phyloP scores from a whole-genome alignment of 1,140 invertebrate species.

The Himalopsyche phryganea region DNA sequence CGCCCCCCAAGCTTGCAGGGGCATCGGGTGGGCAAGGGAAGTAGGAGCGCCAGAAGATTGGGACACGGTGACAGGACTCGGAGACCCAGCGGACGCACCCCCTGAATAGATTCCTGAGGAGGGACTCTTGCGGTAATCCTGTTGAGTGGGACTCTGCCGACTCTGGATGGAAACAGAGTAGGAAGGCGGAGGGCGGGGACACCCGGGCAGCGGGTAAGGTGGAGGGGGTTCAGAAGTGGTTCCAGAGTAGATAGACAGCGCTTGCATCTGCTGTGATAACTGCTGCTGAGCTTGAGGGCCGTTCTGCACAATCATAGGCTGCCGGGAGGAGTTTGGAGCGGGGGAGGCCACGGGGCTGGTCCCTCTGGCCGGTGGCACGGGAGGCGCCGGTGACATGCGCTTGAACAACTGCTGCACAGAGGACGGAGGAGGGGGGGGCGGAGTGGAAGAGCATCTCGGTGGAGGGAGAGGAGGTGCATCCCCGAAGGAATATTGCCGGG shows the following conservation, averaged over 20 bases:
- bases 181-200: conserved; percentile 78
- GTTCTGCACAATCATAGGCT: conserved; percentile 78
- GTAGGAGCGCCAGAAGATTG: conserved; percentile 57
- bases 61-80: conserved; percentile 73
- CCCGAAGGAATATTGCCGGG: conserved; percentile 63
- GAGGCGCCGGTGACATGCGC: conserved; percentile 75
- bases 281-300: conserved; percentile 80
- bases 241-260: conserved; percentile 68
- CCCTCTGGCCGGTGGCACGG: conserved; percentile 61
- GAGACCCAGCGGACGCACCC: conserved; percentile 73
- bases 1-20: conserved; percentile 72
- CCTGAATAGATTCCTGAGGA: conserved; percentile 79
- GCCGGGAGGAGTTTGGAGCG: conserved; percentile 50
- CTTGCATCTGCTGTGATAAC: conserved; percentile 81
- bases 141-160: conserved; percentile 77
- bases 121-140: conserved; percentile 73
- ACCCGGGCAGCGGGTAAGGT: conserved; percentile 64
- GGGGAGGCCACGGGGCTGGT: conserved; percentile 68
- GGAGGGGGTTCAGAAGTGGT: conserved; percentile 69
- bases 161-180: conserved; percentile 82
- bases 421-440: conserved; percentile 58
- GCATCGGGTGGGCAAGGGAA: conserved; percentile 68
- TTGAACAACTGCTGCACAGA: conserved; percentile 81
- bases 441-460: conserved; percentile 63
- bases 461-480: conserved; percentile 70